Evolutionary conservation across 2,888 invertebrate genomes (phyloP).

Genomic region (Idaea straminata): DNA sequence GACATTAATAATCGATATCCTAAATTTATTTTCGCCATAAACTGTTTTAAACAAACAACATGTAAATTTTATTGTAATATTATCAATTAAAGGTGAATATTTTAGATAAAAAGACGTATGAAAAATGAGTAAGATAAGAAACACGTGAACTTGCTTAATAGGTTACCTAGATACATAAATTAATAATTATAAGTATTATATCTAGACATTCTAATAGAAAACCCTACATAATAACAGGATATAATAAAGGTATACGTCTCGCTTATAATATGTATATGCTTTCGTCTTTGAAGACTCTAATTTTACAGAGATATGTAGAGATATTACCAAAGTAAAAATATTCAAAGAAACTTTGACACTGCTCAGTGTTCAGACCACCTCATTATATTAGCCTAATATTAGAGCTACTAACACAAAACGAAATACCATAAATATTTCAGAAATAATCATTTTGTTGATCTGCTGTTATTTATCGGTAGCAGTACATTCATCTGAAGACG

Average conservation of each 20-base stretch:
- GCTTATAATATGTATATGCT: too few relatives aligned
- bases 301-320: too few relatives aligned
- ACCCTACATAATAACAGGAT: too few relatives aligned
- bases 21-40: neutral
- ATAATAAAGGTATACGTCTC: too few relatives aligned
- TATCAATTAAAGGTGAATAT: neutral
- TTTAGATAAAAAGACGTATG: neutral
- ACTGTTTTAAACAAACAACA: constrained; percentile 4
- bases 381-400: too few relatives aligned
- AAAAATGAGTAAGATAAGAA: neutral
- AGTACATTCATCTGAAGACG: constrained; percentile 44
- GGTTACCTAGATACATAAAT: neutral
- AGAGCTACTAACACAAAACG: constrained; percentile 15
- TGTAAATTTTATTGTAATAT: constrained; percentile 13
- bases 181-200: neutral
- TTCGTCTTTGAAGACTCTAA: too few relatives aligned
- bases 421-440: constrained; percentile 56
- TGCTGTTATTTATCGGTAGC: constrained; percentile 76
- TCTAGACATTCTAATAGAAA: too few relatives aligned
- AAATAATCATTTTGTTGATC: constrained; percentile 62
- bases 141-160: neutral
- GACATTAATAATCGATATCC: neutral
- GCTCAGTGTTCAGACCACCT: too few relatives aligned
- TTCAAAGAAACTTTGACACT: too few relatives aligned
- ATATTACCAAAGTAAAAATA: too few relatives aligned